A percentile compares a stretch with the other conserved stretches of the same genome.
These are phyloP conservation scores for Sebastes matsubarae DNA, from an alignment of 2,797 vertebrate genomes.

Conservation along the genomic window DNA sequence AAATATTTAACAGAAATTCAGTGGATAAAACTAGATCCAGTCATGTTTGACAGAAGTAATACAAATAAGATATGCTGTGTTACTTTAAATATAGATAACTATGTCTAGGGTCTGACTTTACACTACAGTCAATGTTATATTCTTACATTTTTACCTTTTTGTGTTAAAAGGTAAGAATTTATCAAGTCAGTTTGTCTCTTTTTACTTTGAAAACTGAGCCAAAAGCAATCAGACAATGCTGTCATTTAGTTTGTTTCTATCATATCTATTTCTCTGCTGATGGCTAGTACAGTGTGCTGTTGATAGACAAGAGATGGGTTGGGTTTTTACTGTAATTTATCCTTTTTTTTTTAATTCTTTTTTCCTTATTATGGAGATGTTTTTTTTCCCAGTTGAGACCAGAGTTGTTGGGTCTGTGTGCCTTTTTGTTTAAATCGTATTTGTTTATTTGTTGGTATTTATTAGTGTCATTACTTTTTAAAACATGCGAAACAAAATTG, in stretches of 20 bases:
- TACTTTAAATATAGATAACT: not conserved
- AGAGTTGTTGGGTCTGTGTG: conserved; percentile 62
- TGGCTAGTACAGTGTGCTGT: conserved; percentile 33
- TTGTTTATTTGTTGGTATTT: conserved; percentile 64
- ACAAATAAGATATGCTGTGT: not conserved
- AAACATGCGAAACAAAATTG: conserved; percentile 28
- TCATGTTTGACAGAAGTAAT: not conserved
- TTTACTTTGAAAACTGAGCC: conserved; percentile 32
- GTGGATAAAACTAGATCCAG: not conserved
- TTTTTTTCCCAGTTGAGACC: conserved; percentile 50
- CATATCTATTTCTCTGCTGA: conserved; percentile 57
- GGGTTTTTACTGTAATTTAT: conserved; percentile 58
- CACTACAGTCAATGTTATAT: not conserved
- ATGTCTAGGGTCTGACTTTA: not conserved
- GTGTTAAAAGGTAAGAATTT: not conserved
- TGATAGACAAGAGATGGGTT: conserved; percentile 20
- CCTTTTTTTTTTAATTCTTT: conserved; percentile 18
- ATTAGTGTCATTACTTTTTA: conserved; percentile 58
- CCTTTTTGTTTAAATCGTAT: conserved; percentile 63
- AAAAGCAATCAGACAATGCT: conserved; percentile 13
- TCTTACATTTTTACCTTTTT: not conserved
- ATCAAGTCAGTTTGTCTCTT: not conserved
- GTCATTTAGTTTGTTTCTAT: conserved; percentile 11
- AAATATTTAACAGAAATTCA: not conserved
- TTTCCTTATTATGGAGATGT: conserved; percentile 21